These are phyloP conservation scores for Ormyrus nitidulus DNA, from an alignment of 2,888 invertebrate species.

Conservation along the genomic window DNA sequence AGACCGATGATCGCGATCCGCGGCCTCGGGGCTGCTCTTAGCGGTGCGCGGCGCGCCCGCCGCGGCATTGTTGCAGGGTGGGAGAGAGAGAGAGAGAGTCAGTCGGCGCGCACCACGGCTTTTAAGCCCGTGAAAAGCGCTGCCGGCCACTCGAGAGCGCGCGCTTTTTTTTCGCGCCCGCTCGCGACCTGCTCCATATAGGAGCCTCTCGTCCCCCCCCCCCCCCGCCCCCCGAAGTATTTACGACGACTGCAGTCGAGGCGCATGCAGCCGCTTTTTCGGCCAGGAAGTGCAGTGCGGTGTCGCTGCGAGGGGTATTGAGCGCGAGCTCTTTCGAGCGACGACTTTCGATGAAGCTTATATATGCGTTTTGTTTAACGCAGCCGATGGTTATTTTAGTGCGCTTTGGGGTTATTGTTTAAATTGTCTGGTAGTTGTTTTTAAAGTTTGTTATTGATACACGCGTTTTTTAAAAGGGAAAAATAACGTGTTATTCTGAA, in stretches of 20 bases:
- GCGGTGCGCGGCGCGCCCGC: no score
- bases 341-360: background rate
- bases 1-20: slow-evolving; percentile 23
- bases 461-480: no score
- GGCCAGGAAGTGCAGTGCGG: background rate
- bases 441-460: no score
- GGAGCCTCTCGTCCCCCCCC: no score
- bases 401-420: no score
- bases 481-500: no score
- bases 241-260: background rate
- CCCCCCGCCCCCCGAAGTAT: background rate
- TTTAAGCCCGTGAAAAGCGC: slow-evolving; percentile 48
- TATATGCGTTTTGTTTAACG: no score
- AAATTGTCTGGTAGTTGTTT: no score
- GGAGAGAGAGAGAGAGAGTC: background rate
- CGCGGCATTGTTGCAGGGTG: no score
- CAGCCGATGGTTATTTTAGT: no score
- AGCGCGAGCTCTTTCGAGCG: slow-evolving; percentile 15
- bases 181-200: slow-evolving; percentile 38
- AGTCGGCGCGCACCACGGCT: slow-evolving; percentile 24
- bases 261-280: background rate
- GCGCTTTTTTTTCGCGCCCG: slow-evolving; percentile 26
- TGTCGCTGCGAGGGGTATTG: no score
- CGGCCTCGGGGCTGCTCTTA: no score
- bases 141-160: background rate